Evolutionary conservation across 2,113 vertebrate genomes (phyloP).

Genomic region (Spea bombifrons): DNA sequence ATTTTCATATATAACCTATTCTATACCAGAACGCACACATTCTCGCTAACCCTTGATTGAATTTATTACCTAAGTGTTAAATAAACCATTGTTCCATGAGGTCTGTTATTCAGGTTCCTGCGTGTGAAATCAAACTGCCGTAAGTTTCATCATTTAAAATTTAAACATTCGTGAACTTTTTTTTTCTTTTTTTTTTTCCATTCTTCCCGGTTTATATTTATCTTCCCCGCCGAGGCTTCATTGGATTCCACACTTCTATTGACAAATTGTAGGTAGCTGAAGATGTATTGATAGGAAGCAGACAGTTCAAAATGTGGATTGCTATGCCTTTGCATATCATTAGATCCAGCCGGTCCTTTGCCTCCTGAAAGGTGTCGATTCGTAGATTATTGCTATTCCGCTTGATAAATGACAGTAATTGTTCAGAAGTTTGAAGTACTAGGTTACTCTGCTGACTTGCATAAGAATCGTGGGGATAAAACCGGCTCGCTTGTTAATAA

Average conservation of each 20-base stretch:
- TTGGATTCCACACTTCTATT: slow-evolving; percentile 71
- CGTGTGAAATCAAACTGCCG: slow-evolving; percentile 67
- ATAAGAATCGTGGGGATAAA: slow-evolving; percentile 74
- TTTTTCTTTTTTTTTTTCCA: slow-evolving; percentile 41
- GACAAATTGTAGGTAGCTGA: slow-evolving; percentile 74
- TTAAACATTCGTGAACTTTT: slow-evolving; percentile 70
- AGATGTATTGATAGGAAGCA: slow-evolving; percentile 76
- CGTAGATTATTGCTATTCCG: slow-evolving; percentile 79
- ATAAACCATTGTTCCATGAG: no score
- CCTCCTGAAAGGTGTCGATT: slow-evolving; percentile 83
- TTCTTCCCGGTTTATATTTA: slow-evolving; percentile 68
- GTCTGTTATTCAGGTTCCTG: slow-evolving; percentile 67
- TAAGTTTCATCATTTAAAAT: slow-evolving; percentile 72
- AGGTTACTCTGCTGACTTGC: slow-evolving; percentile 78
- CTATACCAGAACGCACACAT: no score
- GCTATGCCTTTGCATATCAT: slow-evolving; percentile 79
- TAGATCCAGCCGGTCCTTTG: slow-evolving; percentile 68
- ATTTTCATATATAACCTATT: no score
- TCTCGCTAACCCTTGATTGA: no score
- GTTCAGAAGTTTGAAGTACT: slow-evolving; percentile 80
- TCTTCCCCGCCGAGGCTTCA: slow-evolving; percentile 72
- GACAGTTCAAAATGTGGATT: slow-evolving; percentile 71
- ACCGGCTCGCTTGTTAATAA: slow-evolving; percentile 58
- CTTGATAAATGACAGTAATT: slow-evolving; percentile 86
- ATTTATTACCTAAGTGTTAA: no score